Base-by-base conservation (phyloP, 1,140 invertebrate species). In the Achroia grisella region DNA sequence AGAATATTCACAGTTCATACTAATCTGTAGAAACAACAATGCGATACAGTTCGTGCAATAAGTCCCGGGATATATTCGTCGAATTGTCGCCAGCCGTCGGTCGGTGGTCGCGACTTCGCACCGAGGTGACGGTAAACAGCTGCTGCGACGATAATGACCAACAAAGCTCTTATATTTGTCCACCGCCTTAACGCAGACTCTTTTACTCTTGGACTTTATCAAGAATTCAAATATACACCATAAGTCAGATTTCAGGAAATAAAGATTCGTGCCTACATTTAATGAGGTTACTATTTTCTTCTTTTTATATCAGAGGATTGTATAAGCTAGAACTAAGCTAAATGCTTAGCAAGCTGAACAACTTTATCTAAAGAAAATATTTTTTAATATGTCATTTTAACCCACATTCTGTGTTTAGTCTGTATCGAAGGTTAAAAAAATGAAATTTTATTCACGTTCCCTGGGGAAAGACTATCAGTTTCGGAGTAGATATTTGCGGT, bases 71-170 rank as follows among this genome's bases (percentile, higher is more conserved):
- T 44, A 41, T 55, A 59, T 82, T 82, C 78, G 73, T 50, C 75
- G 78, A 82, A 82, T 56, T 71, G 73, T 73, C 66, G 62, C 62
- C 62, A 55, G 57, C 48, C 57, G 69, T 37, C 59, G 61, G 62
- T 56, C 74, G 79, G 76, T 83, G 79, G 79, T 80, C 76, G 79
- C 61, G 72, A 72, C 68, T 77, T 83, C 72, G 65, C 79, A 80
- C 79, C 70, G 55, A 76, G 62, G 70, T 72, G 76, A 63, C 51
- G 47, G 59, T 61, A 72, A 80, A 83, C 71, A 80, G 76, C 74
- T 75, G 76, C 79, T 57, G 68, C 64, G 47, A 42, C 62, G 74
- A 70, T 79, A 83, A 80, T 83, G 69, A 75, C 74, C 65, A 67
- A 73, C 76, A 79, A 83, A 73, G 71, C 69, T 66, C 48, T 48